Conservation (phyloP, 92 coral and sea anemone genomes). For the Micromussa lordhowensis region DNA sequence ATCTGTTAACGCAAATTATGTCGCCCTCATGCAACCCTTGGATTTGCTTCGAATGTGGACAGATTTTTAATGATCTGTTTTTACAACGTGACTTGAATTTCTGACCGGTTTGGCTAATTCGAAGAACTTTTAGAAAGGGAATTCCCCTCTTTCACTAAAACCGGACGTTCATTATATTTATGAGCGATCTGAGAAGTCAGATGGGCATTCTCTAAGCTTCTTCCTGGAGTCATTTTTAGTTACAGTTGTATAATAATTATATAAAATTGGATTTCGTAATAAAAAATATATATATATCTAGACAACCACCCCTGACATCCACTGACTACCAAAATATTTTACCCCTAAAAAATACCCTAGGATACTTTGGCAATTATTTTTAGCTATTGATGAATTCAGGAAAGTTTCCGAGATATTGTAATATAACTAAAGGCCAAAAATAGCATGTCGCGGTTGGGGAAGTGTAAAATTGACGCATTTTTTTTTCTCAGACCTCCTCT, state of each 20-base stretch:
- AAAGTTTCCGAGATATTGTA: neutral
- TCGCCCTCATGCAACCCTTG: neutral
- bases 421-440: slow-evolving; percentile 18
- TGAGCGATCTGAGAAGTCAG: neutral
- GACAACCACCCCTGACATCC: too few relatives aligned
- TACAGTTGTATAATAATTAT: neutral
- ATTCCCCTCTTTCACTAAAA: slow-evolving; percentile 36
- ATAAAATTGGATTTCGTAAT: neutral
- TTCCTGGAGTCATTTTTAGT: neutral
- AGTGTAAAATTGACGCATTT: neutral
- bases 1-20: neutral
- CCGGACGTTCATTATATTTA: slow-evolving; percentile 13
- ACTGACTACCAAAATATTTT: too few relatives aligned
- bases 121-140: slow-evolving; percentile 9
- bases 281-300: too few relatives aligned
- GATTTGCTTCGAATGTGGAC: neutral
- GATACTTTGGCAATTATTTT: neutral
- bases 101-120: neutral
- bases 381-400: neutral
- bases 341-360: neutral
- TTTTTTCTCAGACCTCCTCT: too few relatives aligned
- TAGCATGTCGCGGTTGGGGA: neutral
- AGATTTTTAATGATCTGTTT: neutral
- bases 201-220: neutral
- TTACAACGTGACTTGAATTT: neutral